phyloP scores from a whole-genome alignment of 2,113 vertebrate genomes.

The Tylochromis polylepis region DNA sequence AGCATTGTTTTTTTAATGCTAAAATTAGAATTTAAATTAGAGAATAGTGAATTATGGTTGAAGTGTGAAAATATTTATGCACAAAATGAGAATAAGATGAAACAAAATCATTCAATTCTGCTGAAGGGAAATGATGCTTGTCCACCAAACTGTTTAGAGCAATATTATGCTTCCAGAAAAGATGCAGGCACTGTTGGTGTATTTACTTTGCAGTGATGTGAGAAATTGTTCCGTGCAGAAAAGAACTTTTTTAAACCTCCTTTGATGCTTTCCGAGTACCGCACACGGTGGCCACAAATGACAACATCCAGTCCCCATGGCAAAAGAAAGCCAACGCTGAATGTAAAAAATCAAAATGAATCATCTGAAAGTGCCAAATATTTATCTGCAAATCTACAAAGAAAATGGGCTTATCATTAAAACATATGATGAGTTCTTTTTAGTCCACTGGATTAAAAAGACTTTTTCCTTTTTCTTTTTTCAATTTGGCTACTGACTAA shows the following conservation, averaged over 20 bases:
- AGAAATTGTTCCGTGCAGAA: not conserved
- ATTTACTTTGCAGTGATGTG: not conserved
- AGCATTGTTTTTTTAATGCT: not conserved
- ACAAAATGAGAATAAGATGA: not conserved
- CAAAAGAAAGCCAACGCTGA: not conserved
- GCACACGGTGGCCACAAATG: not conserved
- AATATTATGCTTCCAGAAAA: not conserved
- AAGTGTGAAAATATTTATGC: not conserved
- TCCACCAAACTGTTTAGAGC: not conserved
- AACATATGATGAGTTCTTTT: slow-evolving; percentile 10
- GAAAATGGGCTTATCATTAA: slow-evolving; percentile 21
- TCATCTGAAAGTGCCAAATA: slow-evolving; percentile 24
- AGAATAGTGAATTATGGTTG: not conserved
- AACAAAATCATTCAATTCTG: not conserved
- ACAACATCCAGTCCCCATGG: not conserved
- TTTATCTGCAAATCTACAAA: slow-evolving; percentile 35
- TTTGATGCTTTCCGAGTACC: not conserved
- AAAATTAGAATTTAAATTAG: not conserved
- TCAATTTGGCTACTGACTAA: not conserved
- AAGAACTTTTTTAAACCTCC: not conserved
- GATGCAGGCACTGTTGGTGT: not conserved
- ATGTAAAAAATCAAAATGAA: slow-evolving; percentile 13
- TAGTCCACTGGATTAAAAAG: not conserved
- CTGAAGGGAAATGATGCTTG: not conserved
- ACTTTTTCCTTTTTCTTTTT: slow-evolving; percentile 44